Evolutionary conservation across 2,113 vertebrate genomes (phyloP).

Genomic region (Gracilinanus agilis): DNA sequence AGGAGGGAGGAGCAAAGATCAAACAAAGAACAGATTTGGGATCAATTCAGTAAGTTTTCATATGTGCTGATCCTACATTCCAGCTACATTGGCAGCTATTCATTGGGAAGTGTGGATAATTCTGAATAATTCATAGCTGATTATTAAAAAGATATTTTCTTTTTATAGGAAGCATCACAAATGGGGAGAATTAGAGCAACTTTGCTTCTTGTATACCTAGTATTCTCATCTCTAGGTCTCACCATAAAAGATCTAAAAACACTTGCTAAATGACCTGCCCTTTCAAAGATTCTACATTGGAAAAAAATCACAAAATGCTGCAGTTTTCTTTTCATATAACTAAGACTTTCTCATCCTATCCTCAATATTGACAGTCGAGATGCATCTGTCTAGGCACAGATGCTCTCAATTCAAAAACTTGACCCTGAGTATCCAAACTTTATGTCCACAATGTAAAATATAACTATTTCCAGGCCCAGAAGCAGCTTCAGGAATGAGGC

Average conservation of each 20-base stretch:
- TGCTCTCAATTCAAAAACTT: not conserved
- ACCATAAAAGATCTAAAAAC: not conserved
- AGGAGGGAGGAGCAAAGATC: slow-evolving; percentile 20
- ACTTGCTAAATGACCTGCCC: too few species aligned
- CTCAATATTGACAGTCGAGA: not conserved
- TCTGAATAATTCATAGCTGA: not conserved
- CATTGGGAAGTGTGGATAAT: slow-evolving; percentile 20
- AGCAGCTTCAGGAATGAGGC: not conserved
- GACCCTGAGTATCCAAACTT: fast-evolving
- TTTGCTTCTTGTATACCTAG: not conserved
- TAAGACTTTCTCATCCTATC: too few species aligned
- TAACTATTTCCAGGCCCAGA: not conserved
- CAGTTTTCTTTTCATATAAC: not conserved
- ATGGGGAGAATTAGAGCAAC: not conserved
- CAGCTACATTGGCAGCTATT: not conserved
- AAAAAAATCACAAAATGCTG: fast-evolving
- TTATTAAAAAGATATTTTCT: not conserved
- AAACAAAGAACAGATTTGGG: slow-evolving; percentile 50
- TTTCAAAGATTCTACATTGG: not conserved
- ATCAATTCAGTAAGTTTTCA: not conserved
- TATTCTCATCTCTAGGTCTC: not conserved
- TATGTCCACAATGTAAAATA: fast-evolving
- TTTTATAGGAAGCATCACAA: not conserved
- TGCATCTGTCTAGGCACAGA: not conserved
- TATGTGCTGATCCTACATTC: not conserved